Base-by-base conservation (phyloP, 2,888 invertebrate species). In the Agrotis clavis region DNA sequence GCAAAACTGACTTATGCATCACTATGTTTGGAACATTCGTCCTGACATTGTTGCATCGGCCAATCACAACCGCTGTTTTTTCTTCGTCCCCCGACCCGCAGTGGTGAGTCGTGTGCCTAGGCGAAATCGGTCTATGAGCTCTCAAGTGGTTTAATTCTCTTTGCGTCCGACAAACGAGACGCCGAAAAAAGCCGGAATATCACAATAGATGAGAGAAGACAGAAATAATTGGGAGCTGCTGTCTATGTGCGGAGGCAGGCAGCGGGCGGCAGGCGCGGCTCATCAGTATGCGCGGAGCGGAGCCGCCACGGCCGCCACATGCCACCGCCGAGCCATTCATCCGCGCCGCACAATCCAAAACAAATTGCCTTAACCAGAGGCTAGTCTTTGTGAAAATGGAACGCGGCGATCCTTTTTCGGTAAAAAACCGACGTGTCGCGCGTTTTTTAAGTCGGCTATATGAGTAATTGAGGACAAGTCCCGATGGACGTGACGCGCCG, bases 341-440 rank as follows among this genome's bases (percentile, higher is more conserved):
- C 92, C 86, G 85, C 90, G 87, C 90, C 91, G 87, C 90, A 90
- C 92, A 92, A 89, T 91, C 91, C 91, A 89, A 90, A 92, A 93
- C 93, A 94, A 94, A 94, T 94, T 94, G 90, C 92, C 91, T 90
- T 89, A 88, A 90, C 89, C 90, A 90, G 89, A 86, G 84, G 87
- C 86, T 82, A 82, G 86, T 86, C 89, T 91, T 90, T 90, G 89
- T 91, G 86, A 82, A 91, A 91, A 89, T 86, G 88, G 87, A 90
- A 91, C 89, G 83, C 82, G 82, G 71, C 87, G 82, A 82, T 81
- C 89, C 88, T 89, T 91, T 92, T 91, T 91, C 74, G 84, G 87
- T 87, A 89, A 89, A 90, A 89, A 90, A 88, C 77, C 69, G 75
- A 88, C 84, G 82, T 89, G 85, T 87, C 86, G 81, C 84, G 84